phyloP scores from a whole-genome alignment of 2,797 vertebrate species.

The Myiotriccus ornatus region DNA sequence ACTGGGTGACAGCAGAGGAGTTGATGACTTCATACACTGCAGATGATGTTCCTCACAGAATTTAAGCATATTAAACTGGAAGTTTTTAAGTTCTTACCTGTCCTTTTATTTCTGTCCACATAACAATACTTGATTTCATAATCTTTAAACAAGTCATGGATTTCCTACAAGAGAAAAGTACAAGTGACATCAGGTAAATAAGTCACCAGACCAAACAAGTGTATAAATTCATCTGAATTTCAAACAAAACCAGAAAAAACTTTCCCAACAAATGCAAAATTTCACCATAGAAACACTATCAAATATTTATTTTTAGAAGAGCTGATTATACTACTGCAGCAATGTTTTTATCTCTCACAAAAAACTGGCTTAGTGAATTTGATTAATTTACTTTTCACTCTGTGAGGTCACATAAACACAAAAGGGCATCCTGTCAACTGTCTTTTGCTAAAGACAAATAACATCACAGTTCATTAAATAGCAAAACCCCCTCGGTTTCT shows the following conservation, averaged over 20 bases:
- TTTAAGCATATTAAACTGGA: accelerated
- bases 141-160: constrained; percentile 92
- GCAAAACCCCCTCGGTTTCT: background rate
- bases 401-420: background rate
- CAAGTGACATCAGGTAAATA: background rate
- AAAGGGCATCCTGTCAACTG: background rate
- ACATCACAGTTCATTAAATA: background rate
- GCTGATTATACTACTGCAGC: background rate
- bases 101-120: constrained; percentile 97
- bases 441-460: background rate
- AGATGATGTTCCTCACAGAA: background rate
- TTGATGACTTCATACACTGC: background rate
- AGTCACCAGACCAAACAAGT: background rate
- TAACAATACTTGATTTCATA: constrained; percentile 98
- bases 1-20: background rate
- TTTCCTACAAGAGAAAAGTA: constrained; percentile 81
- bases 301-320: constrained; percentile 17
- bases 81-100: constrained; percentile 82
- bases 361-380: background rate
- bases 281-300: constrained; percentile 1
- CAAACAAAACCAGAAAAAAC: background rate
- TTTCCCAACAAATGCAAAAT: background rate
- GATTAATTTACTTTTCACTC: background rate
- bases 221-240: background rate
- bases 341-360: background rate